These are phyloP conservation scores for Podargus strigoides DNA, from an alignment of 2,797 vertebrate genomes.

Conservation along the genomic window DNA sequence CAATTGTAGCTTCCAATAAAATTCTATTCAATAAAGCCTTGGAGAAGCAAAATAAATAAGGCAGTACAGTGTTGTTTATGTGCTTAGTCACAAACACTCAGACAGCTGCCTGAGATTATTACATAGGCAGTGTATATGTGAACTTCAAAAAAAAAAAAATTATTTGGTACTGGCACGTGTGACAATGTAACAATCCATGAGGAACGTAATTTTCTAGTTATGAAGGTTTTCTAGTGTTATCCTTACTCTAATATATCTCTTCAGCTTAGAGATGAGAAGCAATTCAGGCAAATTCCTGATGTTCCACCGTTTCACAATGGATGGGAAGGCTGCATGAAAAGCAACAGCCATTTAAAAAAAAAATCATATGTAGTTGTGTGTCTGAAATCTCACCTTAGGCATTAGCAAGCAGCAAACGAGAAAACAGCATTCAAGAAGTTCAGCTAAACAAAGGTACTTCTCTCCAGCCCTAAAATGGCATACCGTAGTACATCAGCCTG, in stretches of 20 bases:
- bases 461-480: not conserved
- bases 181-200: not conserved
- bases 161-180: not conserved
- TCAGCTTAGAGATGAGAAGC: not conserved
- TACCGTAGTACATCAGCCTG: accelerated
- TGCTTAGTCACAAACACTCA: not conserved
- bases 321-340: not conserved
- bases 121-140: accelerated
- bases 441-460: not conserved
- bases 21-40: not conserved
- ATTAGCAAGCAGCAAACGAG: not conserved
- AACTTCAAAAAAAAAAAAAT: not conserved
- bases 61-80: not conserved
- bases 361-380: not conserved
- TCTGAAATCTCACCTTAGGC: not conserved
- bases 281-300: not conserved
- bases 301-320: not conserved
- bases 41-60: not conserved
- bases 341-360: not conserved
- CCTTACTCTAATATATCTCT: not conserved
- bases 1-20: not conserved
- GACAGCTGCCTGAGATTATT: not conserved
- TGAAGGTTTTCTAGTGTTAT: not conserved
- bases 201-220: not conserved
- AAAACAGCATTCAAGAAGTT: not conserved